Evolutionary conservation across 2,797 vertebrate genomes (phyloP), one percentile per base, ranked within the genome.

Genomic region (Poecilia gillii): DNA sequence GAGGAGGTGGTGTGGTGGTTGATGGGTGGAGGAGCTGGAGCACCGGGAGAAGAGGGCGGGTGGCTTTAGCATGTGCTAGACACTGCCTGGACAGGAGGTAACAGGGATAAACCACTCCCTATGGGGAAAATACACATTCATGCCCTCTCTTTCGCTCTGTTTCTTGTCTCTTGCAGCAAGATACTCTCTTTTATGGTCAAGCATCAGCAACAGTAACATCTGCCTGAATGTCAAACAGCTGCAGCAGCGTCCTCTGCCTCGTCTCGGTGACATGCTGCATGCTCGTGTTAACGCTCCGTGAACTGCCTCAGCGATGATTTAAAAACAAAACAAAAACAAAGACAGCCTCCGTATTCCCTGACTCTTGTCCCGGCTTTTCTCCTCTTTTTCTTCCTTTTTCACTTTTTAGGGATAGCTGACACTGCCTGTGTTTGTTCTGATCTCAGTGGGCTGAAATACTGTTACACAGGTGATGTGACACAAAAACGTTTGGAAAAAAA

Each of bases 381-480:
- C 72, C 36, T 1, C 81, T 85, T 86, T 57, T 39, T 45, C 72
- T 83, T 49, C 46, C 31, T 55, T 84, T 81, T 80, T 87, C 82
- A 83, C 84, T 89, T 39, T 53, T 89, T 93, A 92, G 91, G 92
- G 86, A 92, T 93, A 94, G 91, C 93, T 94, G 91, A 94, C 93
- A 94, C 93, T 93, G 95, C 93, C 94, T 94, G 92, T 92, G 92
- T 91, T 93, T 88, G 90, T 91, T 92, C 91, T 82, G 90, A 93
- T 93, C 93, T 93, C 92, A 94, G 93, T 94, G 92, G 94, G 92
- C 94, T 94, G 89, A 93, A 93, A 94, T 93, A 95, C 93, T 95
- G 93, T 95, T 95, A 93, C 84, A 89, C 91, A 86, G 93, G 91
- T 93, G 88, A 94, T 75, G 90, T 86, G 91, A 91, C 92, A 89